Evolutionary conservation across 2,888 invertebrate genomes (phyloP), one percentile per base, ranked within the genome.

Genomic region (Oconnorella tubifera): DNA sequence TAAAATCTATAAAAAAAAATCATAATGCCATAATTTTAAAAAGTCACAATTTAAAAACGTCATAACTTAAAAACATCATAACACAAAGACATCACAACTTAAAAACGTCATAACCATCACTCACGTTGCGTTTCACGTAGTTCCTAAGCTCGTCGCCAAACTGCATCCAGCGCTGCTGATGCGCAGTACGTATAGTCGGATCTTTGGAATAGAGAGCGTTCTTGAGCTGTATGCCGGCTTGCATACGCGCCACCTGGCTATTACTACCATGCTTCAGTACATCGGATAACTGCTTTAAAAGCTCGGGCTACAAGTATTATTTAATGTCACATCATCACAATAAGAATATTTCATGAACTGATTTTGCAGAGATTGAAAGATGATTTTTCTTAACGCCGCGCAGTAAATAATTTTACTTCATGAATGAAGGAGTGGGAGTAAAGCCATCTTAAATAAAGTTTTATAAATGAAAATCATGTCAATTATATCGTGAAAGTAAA

Each of bases 151-250:
- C 94, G 75, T 89, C 89, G 1, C 92, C 90, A 79, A 97, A 88
- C 59, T 88, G 87, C 61, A 98, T 87, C 99, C 99, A 99, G 78
- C 98, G 86, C 74, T 91, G 89, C 81, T 95, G 92, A 80, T 94
- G 92, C 72, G 89, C 88, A 68, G 85, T 84, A 83, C 91, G 91
- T 62, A 92, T 84, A 56, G 85, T 85, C 31, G 86, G 85, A 83
- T 99, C 98, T 86, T 99, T 99, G 68, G 98, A 94, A 66, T 95
- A 95, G 62, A 99, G 87, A 76, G 92, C 91, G 85, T 99, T 99
- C 84, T 99, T 99, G 63, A 99, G 86, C 84, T 99, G 99, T 73
- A 99, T 63, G 40, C 71, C 99, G 70, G 98, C 97, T 74, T 98
- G 98, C 91, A 95, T 96, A 65, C 99, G 89, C 48, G 96, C 95